A percentile compares a stretch with the other conserved stretches of the same genome.
Conservation (phyloP, 2,888 invertebrate species). For the Coecobrya sp. region DNA sequence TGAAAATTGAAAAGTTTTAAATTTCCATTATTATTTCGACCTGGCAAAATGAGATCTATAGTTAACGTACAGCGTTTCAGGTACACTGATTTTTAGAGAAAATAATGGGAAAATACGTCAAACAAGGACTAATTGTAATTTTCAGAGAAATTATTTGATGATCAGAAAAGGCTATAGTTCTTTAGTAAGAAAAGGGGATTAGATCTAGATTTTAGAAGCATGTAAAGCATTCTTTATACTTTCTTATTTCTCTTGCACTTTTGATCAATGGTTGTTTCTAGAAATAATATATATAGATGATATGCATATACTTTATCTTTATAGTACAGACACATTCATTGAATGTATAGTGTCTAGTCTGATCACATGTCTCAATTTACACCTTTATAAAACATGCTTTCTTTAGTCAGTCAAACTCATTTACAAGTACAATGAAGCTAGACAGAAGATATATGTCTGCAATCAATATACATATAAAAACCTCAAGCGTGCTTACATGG, state of each 20-base stretch:
- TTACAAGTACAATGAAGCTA: conserved; percentile 29
- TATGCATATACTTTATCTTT: too few species aligned
- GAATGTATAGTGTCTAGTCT: not conserved
- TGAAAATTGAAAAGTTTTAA: not conserved
- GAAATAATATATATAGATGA: too few species aligned
- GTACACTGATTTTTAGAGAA: not conserved
- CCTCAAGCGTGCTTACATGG: not conserved
- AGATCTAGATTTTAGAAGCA: too few species aligned
- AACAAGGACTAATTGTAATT: not conserved
- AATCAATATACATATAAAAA: too few species aligned
- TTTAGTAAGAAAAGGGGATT: too few species aligned
- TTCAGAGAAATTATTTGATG: not conserved
- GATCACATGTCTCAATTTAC: conserved; percentile 24
- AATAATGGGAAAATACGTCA: not conserved
- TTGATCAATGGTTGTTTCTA: too few species aligned
- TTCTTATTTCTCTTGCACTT: too few species aligned
- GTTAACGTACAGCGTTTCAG: not conserved
- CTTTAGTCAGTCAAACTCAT: conserved; percentile 1
- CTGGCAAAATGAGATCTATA: not conserved
- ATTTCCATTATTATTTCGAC: not conserved
- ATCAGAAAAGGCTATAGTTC: not conserved
- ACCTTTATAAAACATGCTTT: not conserved
- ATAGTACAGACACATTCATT: not conserved
- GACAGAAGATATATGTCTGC: not conserved
- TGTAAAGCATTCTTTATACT: too few species aligned